Percentiles rank a stretch among this genome's conserved stretches.
phyloP scores from a whole-genome alignment of 1,140 invertebrate genomes.

The Drosophila carrolli region DNA sequence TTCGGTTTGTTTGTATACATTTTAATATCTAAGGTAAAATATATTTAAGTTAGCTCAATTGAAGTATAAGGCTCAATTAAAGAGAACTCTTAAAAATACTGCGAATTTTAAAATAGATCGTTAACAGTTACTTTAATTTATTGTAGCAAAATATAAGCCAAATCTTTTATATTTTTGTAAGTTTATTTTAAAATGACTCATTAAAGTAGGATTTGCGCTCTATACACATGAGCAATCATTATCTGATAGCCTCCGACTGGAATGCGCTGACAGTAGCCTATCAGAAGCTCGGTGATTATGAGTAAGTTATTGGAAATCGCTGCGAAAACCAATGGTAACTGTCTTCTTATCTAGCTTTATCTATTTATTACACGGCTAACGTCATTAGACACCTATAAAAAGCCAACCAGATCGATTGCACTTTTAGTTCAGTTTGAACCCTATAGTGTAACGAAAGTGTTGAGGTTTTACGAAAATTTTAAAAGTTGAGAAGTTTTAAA shows the following conservation, averaged over 20 bases:
- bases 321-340: slow-evolving; percentile 10
- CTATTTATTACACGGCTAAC: slow-evolving; percentile 3
- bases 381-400: slow-evolving; percentile 6
- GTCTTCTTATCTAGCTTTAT: slow-evolving; percentile 15
- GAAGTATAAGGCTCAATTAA: too few species aligned
- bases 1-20: too few species aligned
- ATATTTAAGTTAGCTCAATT: too few species aligned
- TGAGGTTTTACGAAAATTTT: not conserved
- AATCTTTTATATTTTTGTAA: not conserved
- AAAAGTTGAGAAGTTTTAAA: not conserved
- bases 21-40: too few species aligned
- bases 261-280: slow-evolving; percentile 15
- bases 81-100: too few species aligned
- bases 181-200: slow-evolving; percentile 5
- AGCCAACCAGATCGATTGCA: not conserved
- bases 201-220: not conserved
- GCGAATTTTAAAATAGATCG: not conserved
- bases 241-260: not conserved
- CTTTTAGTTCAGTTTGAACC: slow-evolving; percentile 6
- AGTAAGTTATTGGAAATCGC: slow-evolving; percentile 15
- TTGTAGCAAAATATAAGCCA: not conserved
- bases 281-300: slow-evolving; percentile 18
- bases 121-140: not conserved
- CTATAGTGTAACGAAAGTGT: slow-evolving; percentile 3
- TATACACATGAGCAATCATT: slow-evolving; percentile 3